These are phyloP conservation scores for Mylabris sibirica DNA, from an alignment of 2,888 invertebrate genomes.

Conservation along the genomic window DNA sequence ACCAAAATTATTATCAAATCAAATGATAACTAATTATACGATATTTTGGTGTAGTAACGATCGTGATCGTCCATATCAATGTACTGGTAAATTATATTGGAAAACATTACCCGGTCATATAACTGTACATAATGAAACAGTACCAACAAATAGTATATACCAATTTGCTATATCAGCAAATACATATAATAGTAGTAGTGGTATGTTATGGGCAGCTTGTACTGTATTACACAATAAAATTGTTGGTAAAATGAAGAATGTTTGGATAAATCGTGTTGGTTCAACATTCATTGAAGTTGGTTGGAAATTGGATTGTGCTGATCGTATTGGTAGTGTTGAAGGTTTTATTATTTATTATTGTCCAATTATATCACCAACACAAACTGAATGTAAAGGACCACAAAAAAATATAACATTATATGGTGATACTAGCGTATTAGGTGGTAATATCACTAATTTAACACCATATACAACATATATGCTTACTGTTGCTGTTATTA, in stretches of 20 bases:
- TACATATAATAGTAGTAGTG: conserved; percentile 73
- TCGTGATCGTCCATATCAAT: conserved; percentile 55
- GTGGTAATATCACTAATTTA: conserved; percentile 69
- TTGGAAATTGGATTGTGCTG: conserved; percentile 81
- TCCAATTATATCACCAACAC: conserved; percentile 64
- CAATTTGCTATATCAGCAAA: conserved; percentile 87
- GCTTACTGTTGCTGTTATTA: conserved; percentile 72
- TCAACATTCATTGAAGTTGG: conserved; percentile 69
- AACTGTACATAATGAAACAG: conserved; percentile 66
- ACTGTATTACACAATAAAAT: conserved; percentile 65
- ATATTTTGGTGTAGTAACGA: conserved; percentile 73
- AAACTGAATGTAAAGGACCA: conserved; percentile 64
- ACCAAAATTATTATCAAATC: conserved; percentile 59
- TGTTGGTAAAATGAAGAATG: conserved; percentile 67
- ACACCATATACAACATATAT: conserved; percentile 80
- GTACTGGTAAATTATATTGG: conserved; percentile 68
- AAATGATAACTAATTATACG: conserved; percentile 73
- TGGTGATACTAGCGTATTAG: conserved; percentile 63
- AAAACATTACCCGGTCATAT: conserved; percentile 64
- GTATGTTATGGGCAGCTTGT: conserved; percentile 86
- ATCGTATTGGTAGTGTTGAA: conserved; percentile 73
- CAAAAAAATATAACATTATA: conserved; percentile 59
- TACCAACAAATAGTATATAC: conserved; percentile 68
- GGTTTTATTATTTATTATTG: conserved; percentile 83
- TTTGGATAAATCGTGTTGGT: conserved; percentile 63